Conservation (phyloP, 2,113 vertebrate genomes). For the Balaenoptera acutorostrata region DNA sequence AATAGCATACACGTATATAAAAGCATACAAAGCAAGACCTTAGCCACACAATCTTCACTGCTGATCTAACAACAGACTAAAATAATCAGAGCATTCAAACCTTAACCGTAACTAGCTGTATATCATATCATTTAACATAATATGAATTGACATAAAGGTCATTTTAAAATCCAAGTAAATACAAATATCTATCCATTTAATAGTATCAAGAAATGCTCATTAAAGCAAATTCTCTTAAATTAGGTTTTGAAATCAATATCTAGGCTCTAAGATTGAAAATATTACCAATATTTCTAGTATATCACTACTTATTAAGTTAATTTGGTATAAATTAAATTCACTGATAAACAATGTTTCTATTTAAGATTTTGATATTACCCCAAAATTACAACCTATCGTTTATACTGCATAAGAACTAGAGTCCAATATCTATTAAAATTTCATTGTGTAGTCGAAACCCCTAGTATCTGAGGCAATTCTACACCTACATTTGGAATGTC, state of each 20-base stretch:
- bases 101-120: background rate
- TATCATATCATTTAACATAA: background rate
- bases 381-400: constrained; percentile 3
- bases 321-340: background rate
- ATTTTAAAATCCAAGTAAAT: background rate
- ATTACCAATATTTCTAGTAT: background rate
- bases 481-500: background rate
- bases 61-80: background rate
- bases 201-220: background rate
- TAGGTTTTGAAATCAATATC: background rate
- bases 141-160: background rate
- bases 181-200: background rate
- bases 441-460: background rate
- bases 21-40: background rate
- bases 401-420: background rate
- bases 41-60: background rate
- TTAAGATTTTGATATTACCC: background rate
- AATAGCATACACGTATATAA: background rate
- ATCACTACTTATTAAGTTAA: background rate
- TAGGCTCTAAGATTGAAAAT: constrained; percentile 11
- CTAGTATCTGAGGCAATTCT: background rate
- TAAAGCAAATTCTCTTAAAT: background rate
- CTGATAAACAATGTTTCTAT: background rate
- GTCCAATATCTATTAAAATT: background rate
- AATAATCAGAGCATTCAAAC: background rate